Evolutionary conservation across 2,888 invertebrate genomes (phyloP), one percentile per base, ranked within the genome.

Genomic region (Ectropis crepuscularia): DNA sequence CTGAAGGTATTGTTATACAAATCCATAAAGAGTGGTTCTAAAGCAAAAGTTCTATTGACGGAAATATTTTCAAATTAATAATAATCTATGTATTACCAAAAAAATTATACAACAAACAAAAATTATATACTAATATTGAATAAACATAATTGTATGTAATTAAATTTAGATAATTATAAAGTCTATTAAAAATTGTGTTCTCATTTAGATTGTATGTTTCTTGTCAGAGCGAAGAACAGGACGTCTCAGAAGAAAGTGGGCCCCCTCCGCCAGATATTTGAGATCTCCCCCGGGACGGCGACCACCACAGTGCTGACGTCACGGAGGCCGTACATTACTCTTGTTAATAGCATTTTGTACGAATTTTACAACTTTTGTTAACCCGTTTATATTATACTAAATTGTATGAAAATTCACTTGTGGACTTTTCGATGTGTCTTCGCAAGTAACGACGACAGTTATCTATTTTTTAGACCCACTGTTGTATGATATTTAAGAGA

Each of bases 391-490:
- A 73, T 67, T 72, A 71, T 69, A 77, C 68, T 70, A 74, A 70
- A 70, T 60, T 73, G 58, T 54, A 65, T 55, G 72, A 72, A 75
- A 65, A 75, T 73, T 76, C 66, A 78, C 74, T 76, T 73, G 74
- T 69, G 76, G 74, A 79, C 76, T 86, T 86, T 86, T 87, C 73
- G 80, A 85, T 81, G 79, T 81, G 78, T 83, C 85, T 82, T 83
- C 82, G 78, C 76, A 72, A 79, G 60, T 41, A 58, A 76, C 74
- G 80, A 77, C 70, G 81, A 78, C 77, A 77, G 69, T 83, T 81
- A 80, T 80, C 79, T 86, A 86, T 86, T 83, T 86, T 86, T 83
- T 85, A 81, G 82, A 83, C 71, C 79, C 74, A 79, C 77, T 85
- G 77, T 86, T 86, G 76, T 82, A 76, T 72, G 72, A 72, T 75